These are phyloP conservation scores for Atrichornis clamosus DNA, from an alignment of 2,113 vertebrate species.

Conservation along the genomic window DNA sequence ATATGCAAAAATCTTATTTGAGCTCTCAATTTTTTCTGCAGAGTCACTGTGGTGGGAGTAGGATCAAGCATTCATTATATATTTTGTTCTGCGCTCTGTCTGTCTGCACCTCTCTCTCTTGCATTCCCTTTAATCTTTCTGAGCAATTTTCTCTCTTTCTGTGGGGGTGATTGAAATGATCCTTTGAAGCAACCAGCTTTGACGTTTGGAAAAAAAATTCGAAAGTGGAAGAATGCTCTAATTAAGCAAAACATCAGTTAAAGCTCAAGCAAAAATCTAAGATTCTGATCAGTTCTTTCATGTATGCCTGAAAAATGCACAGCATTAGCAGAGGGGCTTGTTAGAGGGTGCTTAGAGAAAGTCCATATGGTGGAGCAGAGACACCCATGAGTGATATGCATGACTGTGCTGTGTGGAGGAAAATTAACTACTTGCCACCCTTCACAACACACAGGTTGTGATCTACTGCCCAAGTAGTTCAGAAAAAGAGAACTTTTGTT, in stretches of 20 bases:
- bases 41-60: slow-evolving; percentile 4
- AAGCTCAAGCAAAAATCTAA: not conserved
- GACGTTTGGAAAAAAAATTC: not conserved
- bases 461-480: not conserved
- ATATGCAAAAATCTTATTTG: slow-evolving; percentile 18
- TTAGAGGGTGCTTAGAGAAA: not conserved
- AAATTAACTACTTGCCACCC: not conserved
- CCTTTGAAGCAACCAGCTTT: slow-evolving; percentile 49
- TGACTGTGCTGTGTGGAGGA: not conserved
- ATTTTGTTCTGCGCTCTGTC: not conserved
- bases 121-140: not conserved
- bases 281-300: slow-evolving; percentile 24
- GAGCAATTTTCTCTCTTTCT: slow-evolving; percentile 33
- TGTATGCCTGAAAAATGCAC: not conserved
- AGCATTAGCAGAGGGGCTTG: not conserved
- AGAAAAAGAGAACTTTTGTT: not conserved
- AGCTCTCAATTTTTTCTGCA: not conserved
- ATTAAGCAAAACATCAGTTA: slow-evolving; percentile 39
- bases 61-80: not conserved
- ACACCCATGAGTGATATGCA: not conserved
- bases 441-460: not conserved
- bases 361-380: not conserved
- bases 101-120: not conserved
- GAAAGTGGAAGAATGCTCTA: slow-evolving; percentile 18
- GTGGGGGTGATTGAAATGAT: slow-evolving; percentile 7